Percentiles rank a stretch among this genome's conserved stretches.
Conservation (phyloP, 2,113 vertebrate species). For the Ahaetulla prasina region DNA sequence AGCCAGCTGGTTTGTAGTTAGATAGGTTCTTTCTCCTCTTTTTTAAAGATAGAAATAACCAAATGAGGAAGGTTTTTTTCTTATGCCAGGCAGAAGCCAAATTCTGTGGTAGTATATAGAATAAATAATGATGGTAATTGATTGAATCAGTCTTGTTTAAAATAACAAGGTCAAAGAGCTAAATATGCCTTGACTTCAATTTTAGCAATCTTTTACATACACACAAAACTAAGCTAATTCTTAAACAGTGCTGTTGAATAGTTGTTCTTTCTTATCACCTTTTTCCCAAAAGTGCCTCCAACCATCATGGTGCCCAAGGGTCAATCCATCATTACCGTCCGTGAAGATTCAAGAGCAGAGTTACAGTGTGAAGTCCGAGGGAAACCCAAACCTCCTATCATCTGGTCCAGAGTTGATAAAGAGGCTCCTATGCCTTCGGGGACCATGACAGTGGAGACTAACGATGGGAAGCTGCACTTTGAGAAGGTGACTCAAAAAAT, state of each 20-base stretch:
- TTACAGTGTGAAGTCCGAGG: slow-evolving; percentile 88
- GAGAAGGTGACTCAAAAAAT: slow-evolving; percentile 85
- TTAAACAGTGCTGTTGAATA: not conserved
- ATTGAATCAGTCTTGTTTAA: not conserved
- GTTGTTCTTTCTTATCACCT: slow-evolving; percentile 4
- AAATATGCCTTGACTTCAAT: not conserved
- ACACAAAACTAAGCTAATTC: not conserved
- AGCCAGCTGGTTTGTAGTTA: not conserved
- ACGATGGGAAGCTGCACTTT: slow-evolving; percentile 83
- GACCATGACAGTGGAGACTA: slow-evolving; percentile 73
- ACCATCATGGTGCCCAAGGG: slow-evolving; percentile 84
- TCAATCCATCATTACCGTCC: slow-evolving; percentile 77
- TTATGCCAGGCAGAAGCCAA: not conserved
- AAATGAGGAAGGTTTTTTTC: not conserved
- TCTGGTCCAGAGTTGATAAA: slow-evolving; percentile 92
- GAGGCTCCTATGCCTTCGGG: slow-evolving; percentile 85
- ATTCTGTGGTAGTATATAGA: not conserved
- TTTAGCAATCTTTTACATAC: not conserved
- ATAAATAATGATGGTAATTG: not conserved
- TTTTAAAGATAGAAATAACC: not conserved
- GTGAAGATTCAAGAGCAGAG: slow-evolving; percentile 83
- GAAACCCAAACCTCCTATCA: slow-evolving; percentile 89
- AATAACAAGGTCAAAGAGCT: not conserved
- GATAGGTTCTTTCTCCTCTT: not conserved
- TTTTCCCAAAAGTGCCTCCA: slow-evolving; percentile 79